These are phyloP conservation scores for Brassicogethes aeneus DNA, from an alignment of 2,888 invertebrate genomes.

Conservation along the genomic window DNA sequence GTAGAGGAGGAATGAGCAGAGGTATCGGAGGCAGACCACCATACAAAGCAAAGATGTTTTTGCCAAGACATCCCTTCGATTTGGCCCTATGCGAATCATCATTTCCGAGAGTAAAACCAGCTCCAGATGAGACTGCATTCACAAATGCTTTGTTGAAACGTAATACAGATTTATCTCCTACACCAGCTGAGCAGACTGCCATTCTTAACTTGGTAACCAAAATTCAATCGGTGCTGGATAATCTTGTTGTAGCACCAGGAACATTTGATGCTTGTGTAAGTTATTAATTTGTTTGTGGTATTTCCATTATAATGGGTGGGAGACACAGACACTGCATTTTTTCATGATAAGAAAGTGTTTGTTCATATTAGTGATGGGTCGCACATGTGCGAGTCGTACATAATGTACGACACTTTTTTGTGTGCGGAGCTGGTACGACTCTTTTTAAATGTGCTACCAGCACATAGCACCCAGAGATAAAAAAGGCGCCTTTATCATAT, in stretches of 20 bases:
- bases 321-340: too few species aligned
- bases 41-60: constrained; percentile 53
- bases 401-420: too few species aligned
- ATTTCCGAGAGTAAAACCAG: constrained; percentile 77
- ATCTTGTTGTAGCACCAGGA: constrained; percentile 87
- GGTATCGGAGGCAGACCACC: constrained; percentile 57
- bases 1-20: constrained; percentile 52
- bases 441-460: too few species aligned
- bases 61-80: constrained; percentile 79
- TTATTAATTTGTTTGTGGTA: too few species aligned
- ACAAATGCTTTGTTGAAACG: constrained; percentile 87
- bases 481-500: too few species aligned
- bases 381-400: too few species aligned
- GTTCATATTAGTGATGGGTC: too few species aligned
- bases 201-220: constrained; percentile 90
- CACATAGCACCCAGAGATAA: too few species aligned
- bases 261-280: constrained; percentile 92
- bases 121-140: constrained; percentile 74
- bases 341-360: too few species aligned
- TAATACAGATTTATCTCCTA: constrained; percentile 85
- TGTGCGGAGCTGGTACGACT: too few species aligned
- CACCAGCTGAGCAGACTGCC: constrained; percentile 83
- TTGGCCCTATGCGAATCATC: constrained; percentile 78
- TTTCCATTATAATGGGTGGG: too few species aligned
- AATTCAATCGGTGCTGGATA: constrained; percentile 90